Evolutionary conservation across 64 coral and sea anemone genomes (phyloP), one percentile per base, ranked within the genome.

Genomic region (Pocillopora damicornis): DNA sequence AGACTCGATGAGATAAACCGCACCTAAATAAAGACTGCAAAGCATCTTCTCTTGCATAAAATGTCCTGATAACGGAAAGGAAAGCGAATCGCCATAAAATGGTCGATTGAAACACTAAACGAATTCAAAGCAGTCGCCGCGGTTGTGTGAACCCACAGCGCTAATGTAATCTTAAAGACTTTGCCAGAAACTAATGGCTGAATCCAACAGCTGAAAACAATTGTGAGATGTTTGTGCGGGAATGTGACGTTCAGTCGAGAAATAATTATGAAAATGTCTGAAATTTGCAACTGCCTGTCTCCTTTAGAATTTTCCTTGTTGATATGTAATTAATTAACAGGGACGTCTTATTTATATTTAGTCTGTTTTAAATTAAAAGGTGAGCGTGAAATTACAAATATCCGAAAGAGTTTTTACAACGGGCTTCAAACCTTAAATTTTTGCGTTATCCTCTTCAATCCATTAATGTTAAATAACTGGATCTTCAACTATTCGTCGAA

Each of bases 31-130:
- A 76, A 45, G 13, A 9, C 35, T 7, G 75, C 13, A 17, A 18
- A 38, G 51, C 75, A 76, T 38, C 36, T 76, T 45, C 20, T 14
- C 37, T 76, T 76, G 37, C 65, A 73, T 66, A 86, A 17, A 42
- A 86, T 68, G n/a, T 59, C 66, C 42, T 74, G 37, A 58, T 86
- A 86, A 37, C 64, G 83, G 13, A 86, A 26, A n/a, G 83, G 83
- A 86, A 72, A 72, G 37, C 66, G 38, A 45, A 86, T 60, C 17
- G 67, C 83, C n/a, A 86, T 86, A 73, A 69, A 86, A 9, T 68
- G 66, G 64, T 86, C 83, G 2, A 86, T 68, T 18, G 65, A 73
- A 18, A 86, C 83, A 7, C 65, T 30, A 56, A 18, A 86, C 57
- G 74, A 74, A 45, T 68, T 86, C 11, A 86, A 58, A 0, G 62